Conservation (phyloP, 2,888 invertebrate species). For the Galeopsomyia nigrocyanea region DNA sequence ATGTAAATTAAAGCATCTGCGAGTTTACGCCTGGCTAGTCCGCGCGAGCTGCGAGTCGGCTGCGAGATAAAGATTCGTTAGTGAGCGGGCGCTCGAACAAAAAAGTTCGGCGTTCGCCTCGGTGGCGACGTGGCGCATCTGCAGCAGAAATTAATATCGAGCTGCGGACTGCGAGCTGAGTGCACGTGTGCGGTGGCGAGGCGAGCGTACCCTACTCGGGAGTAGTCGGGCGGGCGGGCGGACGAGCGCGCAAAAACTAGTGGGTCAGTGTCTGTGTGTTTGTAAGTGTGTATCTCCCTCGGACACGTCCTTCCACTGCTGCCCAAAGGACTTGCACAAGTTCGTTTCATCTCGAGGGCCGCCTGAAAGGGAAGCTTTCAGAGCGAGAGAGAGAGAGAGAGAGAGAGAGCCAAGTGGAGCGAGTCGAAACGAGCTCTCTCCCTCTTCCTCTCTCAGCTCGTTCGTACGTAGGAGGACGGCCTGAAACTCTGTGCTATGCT, state of each 20-base stretch:
- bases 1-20: not conserved
- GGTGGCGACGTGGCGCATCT: conserved; percentile 49
- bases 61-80: conserved; percentile 1
- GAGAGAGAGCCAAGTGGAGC: conserved; percentile 46
- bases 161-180: conserved; percentile 54
- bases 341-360: conserved; percentile 67
- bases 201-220: not conserved
- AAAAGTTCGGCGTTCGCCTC: conserved; percentile 36
- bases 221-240: no score
- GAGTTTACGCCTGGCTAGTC: not conserved
- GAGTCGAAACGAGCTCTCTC: conserved; percentile 63
- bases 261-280: conserved; percentile 34
- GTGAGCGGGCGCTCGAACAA: conserved; percentile 37
- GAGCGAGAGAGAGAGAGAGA: conserved; percentile 24
- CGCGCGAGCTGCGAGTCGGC: not conserved
- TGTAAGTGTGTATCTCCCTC: conserved; percentile 50
- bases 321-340: conserved; percentile 56
- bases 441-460: conserved; percentile 37
- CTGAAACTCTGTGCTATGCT: conserved; percentile 30
- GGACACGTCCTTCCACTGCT: conserved; percentile 62
- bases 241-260: conserved; percentile 41
- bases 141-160: conserved; percentile 64
- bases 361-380: conserved; percentile 51
- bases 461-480: conserved; percentile 42
- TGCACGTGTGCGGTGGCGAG: conserved; percentile 14